A percentile compares a stretch with the other conserved stretches of the same genome.
These are phyloP conservation scores for Calliphora vomitoria DNA, from an alignment of 2,888 invertebrate species.

Conservation along the genomic window DNA sequence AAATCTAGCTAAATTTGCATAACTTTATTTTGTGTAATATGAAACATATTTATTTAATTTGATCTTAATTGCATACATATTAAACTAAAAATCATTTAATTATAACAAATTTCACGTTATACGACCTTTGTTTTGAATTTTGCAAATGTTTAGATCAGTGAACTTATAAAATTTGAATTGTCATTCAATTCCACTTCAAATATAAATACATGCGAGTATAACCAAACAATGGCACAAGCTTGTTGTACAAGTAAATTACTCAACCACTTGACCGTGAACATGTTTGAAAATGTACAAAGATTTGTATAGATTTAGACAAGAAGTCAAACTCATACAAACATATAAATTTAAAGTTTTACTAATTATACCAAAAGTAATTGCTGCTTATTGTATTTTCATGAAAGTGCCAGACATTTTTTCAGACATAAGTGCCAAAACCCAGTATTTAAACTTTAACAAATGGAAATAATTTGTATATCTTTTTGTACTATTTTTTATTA, in stretches of 20 bases:
- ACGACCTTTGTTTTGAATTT: too few species aligned
- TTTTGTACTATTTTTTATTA: not conserved
- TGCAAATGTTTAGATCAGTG: too few species aligned
- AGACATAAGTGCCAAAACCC: not conserved
- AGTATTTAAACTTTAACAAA: constrained; percentile 24
- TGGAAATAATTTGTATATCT: constrained; percentile 19
- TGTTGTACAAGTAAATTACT: not conserved
- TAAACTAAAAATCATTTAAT: too few species aligned
- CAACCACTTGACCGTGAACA: constrained; percentile 15
- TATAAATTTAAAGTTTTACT: not conserved
- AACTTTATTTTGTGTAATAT: too few species aligned
- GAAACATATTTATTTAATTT: too few species aligned
- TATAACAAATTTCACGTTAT: too few species aligned
- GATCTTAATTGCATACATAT: too few species aligned
- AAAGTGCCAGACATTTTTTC: not conserved
- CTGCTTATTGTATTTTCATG: not conserved
- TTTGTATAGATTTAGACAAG: not conserved
- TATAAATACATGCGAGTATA: too few species aligned
- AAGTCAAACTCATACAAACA: not conserved
- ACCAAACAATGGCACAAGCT: not conserved
- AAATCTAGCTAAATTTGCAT: too few species aligned
- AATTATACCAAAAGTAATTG: not conserved
- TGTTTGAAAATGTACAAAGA: not conserved
- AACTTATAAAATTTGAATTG: not conserved
- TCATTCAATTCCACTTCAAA: not conserved